These are phyloP conservation scores for Odontesthes bonariensis DNA, from an alignment of 2,113 vertebrate species.

Conservation along the genomic window DNA sequence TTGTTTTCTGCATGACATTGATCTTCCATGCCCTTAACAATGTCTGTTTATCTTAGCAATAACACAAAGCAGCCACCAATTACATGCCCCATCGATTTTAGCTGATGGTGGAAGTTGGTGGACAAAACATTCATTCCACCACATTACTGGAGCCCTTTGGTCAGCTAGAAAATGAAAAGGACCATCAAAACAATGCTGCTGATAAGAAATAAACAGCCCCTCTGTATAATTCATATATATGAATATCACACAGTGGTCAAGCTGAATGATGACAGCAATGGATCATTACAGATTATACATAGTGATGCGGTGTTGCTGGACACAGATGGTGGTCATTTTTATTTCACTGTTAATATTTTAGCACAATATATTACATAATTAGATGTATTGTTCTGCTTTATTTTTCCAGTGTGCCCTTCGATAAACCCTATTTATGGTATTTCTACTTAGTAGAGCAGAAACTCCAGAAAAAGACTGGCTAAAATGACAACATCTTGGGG, in stretches of 20 bases:
- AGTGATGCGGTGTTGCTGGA: slow-evolving; percentile 39
- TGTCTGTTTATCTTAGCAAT: slow-evolving; percentile 79
- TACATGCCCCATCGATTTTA: slow-evolving; percentile 77
- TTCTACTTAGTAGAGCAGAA: neutral
- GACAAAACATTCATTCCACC: slow-evolving; percentile 74
- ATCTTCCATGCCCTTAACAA: slow-evolving; percentile 67
- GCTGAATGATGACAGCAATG: slow-evolving; percentile 56
- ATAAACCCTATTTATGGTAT: neutral
- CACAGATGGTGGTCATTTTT: slow-evolving; percentile 41
- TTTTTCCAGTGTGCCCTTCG: slow-evolving; percentile 10
- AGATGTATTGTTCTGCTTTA: slow-evolving; percentile 36
- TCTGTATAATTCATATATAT: slow-evolving; percentile 16
- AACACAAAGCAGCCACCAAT: slow-evolving; percentile 77
- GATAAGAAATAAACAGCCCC: slow-evolving; percentile 58
- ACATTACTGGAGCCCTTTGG: slow-evolving; percentile 67
- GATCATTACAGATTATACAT: slow-evolving; percentile 47
- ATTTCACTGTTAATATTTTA: slow-evolving; percentile 17
- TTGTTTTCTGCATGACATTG: slow-evolving; percentile 67
- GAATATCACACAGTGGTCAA: slow-evolving; percentile 54
- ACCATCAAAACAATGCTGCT: slow-evolving; percentile 45
- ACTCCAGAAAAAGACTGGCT: neutral
- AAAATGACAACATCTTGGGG: neutral
- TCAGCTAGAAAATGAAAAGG: slow-evolving; percentile 65
- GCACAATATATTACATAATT: slow-evolving; percentile 14
- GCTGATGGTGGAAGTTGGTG: slow-evolving; percentile 64